Base-by-base conservation (phyloP, 2,888 invertebrate genomes). In the Platerodrilus igneus region DNA sequence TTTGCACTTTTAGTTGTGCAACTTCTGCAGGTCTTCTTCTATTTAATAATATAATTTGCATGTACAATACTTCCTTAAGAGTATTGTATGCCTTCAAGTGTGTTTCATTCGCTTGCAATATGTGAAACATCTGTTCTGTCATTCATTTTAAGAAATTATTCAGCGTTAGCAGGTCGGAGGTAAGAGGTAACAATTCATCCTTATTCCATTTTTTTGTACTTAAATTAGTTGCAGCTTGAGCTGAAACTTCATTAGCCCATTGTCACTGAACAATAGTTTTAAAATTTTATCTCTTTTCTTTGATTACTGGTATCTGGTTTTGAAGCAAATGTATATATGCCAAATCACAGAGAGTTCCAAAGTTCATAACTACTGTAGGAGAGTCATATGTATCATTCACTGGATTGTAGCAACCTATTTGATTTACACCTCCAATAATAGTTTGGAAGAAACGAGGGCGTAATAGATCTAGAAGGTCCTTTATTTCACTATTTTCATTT, bases 171-270 rank as follows among this genome's bases (percentile, higher is more conserved):
- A 55, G 25, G 27, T 55, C 50, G 8, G 32, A 29, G 4, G 49
- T 51, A 2, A 52, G 28, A 2, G 51, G 52, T 9, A 55, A 25
- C 11, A 55, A 23, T 38, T 55, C 50, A n/a, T 49, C 37, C 32
- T 54, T 53, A 26, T 56, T 55, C 51, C 52, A 53, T 47, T 39
- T 47, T 15, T 50, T 52, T 30, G 45, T 26, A 51, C 48, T 49
- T 31, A 55, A 41, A 37, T 53, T 52, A 13, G 48, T 23, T 10
- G 32, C 26, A 21, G 52, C 56, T 43, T 51, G 55, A 6, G 53
- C 48, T 4, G 51, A 52, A 18, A 56, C 37, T 47, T 53, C 53
- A 31, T 52, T 30, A 3, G 48, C 45, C 54, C 55, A 56, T 35
- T 54, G 55, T 6, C 53, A 52, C 37, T 42, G 37, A 8, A 53